phyloP scores from a whole-genome alignment of 2,797 vertebrate species.

The Pygocentrus nattereri region DNA sequence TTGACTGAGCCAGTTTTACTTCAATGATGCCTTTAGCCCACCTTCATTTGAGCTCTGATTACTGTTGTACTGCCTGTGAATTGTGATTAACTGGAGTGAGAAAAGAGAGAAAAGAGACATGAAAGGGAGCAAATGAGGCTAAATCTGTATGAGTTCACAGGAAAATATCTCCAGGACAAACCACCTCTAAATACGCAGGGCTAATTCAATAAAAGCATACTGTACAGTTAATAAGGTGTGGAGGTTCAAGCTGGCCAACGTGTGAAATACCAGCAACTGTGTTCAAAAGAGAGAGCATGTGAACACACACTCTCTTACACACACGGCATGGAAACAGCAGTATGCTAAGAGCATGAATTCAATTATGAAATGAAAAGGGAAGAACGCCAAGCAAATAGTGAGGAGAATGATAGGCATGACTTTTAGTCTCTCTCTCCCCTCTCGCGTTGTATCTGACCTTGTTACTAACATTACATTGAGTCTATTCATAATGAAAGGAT shows the following conservation, averaged over 20 bases:
- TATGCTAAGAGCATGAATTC: constrained; percentile 47
- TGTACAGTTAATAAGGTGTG: constrained; percentile 55
- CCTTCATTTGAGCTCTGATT: background rate
- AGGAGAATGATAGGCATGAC: constrained; percentile 34
- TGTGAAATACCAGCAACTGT: constrained; percentile 64
- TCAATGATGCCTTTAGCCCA: background rate
- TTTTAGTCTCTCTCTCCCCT: constrained; percentile 25
- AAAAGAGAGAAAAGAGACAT: constrained; percentile 19
- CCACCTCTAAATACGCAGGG: constrained; percentile 42
- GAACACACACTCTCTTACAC: constrained; percentile 8
- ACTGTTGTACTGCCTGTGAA: background rate
- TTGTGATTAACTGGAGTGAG: background rate
- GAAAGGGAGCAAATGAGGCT: constrained; percentile 22
- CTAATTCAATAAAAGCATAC: constrained; percentile 56
- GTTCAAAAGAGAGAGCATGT: constrained; percentile 55
- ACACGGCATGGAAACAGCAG: constrained; percentile 18
- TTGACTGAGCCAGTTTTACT: background rate
- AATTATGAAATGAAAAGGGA: constrained; percentile 54
- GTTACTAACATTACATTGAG: constrained; percentile 16
- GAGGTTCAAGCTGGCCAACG: constrained; percentile 35
- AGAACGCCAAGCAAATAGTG: constrained; percentile 39
- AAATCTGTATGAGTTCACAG: constrained; percentile 42
- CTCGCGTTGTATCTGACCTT: constrained; percentile 12
- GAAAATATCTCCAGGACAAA: constrained; percentile 47
- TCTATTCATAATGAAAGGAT: constrained; percentile 11